phyloP scores from a whole-genome alignment of 2,888 invertebrate genomes.

The Theretra japonica region DNA sequence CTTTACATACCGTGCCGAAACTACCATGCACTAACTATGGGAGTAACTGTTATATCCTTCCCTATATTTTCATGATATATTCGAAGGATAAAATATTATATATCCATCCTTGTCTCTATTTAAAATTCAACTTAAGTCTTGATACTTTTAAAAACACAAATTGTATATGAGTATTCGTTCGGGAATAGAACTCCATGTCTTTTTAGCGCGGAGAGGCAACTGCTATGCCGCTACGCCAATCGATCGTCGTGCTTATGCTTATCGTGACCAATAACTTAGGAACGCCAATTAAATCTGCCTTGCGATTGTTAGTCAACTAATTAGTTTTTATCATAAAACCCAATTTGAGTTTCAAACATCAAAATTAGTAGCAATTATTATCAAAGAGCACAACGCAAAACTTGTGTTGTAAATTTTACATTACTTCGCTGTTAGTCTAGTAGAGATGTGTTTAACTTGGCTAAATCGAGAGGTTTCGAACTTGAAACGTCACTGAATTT shows the following conservation, averaged over 20 bases:
- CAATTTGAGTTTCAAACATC: slow-evolving; percentile 14
- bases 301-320: neutral
- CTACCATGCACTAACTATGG: no score
- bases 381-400: neutral
- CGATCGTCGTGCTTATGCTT: neutral
- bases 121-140: no score
- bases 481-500: no score
- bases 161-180: no score
- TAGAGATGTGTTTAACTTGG: neutral
- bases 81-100: neutral
- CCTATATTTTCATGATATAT: neutral
- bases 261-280: slow-evolving; percentile 2
- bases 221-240: no score
- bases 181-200: no score
- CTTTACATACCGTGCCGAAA: no score
- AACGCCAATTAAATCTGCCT: neutral
- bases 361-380: neutral
- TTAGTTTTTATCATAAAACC: neutral
- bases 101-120: no score
- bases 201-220: no score
- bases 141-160: no score
- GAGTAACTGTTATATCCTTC: no score
- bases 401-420: neutral
- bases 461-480: neutral
- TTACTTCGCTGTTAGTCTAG: neutral